phyloP scores from a whole-genome alignment of 2,888 invertebrate species.

The Acronicta psi region DNA sequence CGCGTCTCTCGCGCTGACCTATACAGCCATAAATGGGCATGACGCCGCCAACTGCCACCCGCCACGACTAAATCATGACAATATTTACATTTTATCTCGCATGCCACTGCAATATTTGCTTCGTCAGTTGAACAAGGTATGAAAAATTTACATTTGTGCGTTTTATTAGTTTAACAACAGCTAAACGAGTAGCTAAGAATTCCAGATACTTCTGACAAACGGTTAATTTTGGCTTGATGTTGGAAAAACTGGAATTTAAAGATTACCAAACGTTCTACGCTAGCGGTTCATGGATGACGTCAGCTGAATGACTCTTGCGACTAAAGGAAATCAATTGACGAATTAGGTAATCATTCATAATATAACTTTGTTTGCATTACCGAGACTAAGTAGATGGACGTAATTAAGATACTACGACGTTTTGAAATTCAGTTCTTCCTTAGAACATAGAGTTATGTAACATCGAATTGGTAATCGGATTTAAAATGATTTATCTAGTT shows the following conservation, averaged over 20 bases:
- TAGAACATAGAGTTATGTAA: conserved; percentile 14
- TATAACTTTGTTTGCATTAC: conserved; percentile 24
- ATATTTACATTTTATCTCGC: conserved; percentile 76
- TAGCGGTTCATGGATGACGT: conserved; percentile 47
- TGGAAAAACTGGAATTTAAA: conserved; percentile 31
- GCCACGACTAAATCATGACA: conserved; percentile 76
- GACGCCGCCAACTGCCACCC: conserved; percentile 72
- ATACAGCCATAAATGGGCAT: conserved; percentile 78
- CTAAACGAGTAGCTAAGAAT: conserved; percentile 32
- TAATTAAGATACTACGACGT: conserved; percentile 1
- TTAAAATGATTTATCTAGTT: conserved; percentile 15
- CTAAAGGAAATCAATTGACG: conserved; percentile 27
- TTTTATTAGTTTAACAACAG: conserved; percentile 42
- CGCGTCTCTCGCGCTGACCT: conserved; percentile 70
- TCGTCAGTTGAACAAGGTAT: conserved; percentile 49
- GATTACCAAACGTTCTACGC: conserved; percentile 20
- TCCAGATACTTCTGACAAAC: conserved; percentile 34
- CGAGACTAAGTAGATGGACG: conserved; percentile 13
- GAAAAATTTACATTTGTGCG: conserved; percentile 30
- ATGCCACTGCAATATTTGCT: conserved; percentile 66
- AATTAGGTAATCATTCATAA: conserved; percentile 44
- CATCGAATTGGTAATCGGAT: conserved; percentile 23
- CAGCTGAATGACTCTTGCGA: conserved; percentile 29
- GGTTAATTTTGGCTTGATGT: conserved; percentile 29
- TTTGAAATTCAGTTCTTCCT: background rate